Conservation (phyloP, 2,888 invertebrate species). For the Lamproptera curius region DNA sequence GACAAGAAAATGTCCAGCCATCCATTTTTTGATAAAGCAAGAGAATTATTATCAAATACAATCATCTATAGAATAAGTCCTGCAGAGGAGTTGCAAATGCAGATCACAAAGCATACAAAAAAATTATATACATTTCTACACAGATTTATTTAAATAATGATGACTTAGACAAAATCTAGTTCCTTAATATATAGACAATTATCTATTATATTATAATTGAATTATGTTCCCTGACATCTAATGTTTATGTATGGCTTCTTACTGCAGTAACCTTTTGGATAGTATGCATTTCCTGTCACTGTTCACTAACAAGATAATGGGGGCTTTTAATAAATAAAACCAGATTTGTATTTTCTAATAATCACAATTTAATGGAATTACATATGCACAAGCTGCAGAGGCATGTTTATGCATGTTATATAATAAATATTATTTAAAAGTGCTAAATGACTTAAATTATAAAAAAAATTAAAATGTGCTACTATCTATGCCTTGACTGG, state of each 20-base stretch:
- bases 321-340: conserved; percentile 11
- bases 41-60: too few relatives aligned
- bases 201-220: too few relatives aligned
- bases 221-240: conserved; percentile 7
- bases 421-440: conserved; percentile 65
- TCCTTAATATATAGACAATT: too few relatives aligned
- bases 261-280: neutral
- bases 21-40: too few relatives aligned
- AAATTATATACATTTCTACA: too few relatives aligned
- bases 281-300: neutral
- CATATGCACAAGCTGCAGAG: conserved; percentile 71
- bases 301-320: neutral
- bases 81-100: too few relatives aligned
- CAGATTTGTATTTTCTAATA: conserved; percentile 46
- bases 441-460: conserved; percentile 64
- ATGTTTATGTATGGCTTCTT: neutral
- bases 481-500: conserved; percentile 66
- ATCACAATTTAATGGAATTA: conserved; percentile 75
- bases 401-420: conserved; percentile 62
- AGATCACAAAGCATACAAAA: too few relatives aligned
- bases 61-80: too few relatives aligned
- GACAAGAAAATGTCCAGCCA: too few relatives aligned
- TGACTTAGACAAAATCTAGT: too few relatives aligned
- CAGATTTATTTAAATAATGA: too few relatives aligned
- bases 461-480: conserved; percentile 54